phyloP scores from a whole-genome alignment of 2,888 invertebrate genomes.

The Alitta virens region DNA sequence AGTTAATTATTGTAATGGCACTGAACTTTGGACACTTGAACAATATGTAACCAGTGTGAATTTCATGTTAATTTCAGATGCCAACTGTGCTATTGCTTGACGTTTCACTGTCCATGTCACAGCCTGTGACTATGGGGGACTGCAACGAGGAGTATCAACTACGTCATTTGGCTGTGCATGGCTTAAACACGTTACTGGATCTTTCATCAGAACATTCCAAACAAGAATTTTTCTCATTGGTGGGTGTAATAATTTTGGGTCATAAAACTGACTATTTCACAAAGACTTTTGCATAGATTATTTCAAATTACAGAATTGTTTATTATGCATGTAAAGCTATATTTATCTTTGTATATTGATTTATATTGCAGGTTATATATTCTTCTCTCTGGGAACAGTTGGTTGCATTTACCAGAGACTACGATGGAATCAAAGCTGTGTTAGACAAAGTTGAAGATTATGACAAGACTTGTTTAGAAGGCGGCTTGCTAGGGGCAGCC shows the following conservation, averaged over 20 bases:
- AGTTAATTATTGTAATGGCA: no score
- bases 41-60: no score
- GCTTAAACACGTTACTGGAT: conserved; percentile 68
- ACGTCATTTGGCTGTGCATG: conserved; percentile 68
- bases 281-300: no score
- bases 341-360: no score
- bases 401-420: conserved; percentile 85
- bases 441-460: conserved; percentile 76
- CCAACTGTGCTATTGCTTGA: conserved; percentile 73
- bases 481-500: conserved; percentile 76
- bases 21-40: no score
- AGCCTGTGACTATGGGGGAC: conserved; percentile 61
- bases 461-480: conserved; percentile 82
- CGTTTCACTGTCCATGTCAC: conserved; percentile 70
- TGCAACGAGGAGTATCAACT: conserved; percentile 61
- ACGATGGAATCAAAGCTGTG: conserved; percentile 74
- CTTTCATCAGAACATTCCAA: conserved; percentile 67
- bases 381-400: conserved; percentile 59
- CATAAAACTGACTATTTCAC: no score
- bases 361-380: conserved; percentile 53
- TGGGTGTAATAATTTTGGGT: conserved; percentile 58
- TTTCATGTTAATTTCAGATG: no score
- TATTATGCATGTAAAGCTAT: no score
- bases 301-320: no score
- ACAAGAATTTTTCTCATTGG: conserved; percentile 72